Base-by-base conservation (phyloP, 35 echinoderm and acorn worm genomes). In the Chiridota heheva region DNA sequence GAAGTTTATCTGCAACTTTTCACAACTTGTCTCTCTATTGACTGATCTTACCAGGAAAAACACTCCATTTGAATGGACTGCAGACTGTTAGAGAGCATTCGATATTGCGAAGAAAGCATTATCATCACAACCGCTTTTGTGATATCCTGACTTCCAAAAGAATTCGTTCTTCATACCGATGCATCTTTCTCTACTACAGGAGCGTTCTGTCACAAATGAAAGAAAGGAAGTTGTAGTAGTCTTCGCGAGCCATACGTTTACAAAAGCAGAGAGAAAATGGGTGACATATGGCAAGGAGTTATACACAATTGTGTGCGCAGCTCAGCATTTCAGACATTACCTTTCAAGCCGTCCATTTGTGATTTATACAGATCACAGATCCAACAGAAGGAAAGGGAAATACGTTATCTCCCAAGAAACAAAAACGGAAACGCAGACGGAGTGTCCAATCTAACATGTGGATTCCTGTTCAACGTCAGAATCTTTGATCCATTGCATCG, bases 281-380 rank as follows among this genome's bases (percentile, higher is more conserved):
- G 0, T 33, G 5, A 78, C 75, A 1, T 78, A 36, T 39, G 51
- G 61, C 55, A 55, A 59, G 40, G 51, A 42, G 36, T 7, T 78
- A 22, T 78, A 7, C 41, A 57, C 75, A 6, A 60, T 78, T n/a
- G 51, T 60, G 3, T 78, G 33, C 2, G 36, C 48, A 15, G 55
- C 61, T 4, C 20, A 31, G 33, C 63, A 82, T 82, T 96, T 96
- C 55, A 42, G 61, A 27, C 86, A 88, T 53, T 94, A 88, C 47
- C 73, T 86, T 17, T 16, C 60, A 17, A 60, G 29, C 8, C 12
- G 34, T 15, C 25, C 26, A 17, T 85, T 85, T 34, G 44, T 35
- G 17, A 72, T 87, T 53, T 53, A 53, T 2, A 87, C 84, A 36
- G 90, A 92, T 44, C 90, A 92, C n/a, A 58, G 69, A 82, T 47